Evolutionary conservation across 2,888 invertebrate species (phyloP), one percentile per base, ranked within the genome.

Genomic region (Eupithecia subfuscata): DNA sequence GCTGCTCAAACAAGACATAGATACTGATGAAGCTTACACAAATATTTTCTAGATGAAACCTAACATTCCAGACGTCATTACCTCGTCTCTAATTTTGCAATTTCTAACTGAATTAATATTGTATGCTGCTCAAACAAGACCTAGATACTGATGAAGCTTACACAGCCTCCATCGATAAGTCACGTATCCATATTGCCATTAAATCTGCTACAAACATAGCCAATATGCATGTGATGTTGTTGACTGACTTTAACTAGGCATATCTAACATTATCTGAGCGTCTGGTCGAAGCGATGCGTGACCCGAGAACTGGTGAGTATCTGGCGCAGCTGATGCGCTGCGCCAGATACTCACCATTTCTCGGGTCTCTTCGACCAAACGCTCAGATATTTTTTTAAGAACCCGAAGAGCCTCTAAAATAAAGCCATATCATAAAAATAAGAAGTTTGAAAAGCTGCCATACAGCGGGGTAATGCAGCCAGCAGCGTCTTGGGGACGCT

Each of bases 111-210:
- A 56, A 22, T 2, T 56, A 56, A 56, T 48, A 43, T 18, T 60
- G 73, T 68, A 25, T 34, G 25, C n/a, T 45, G 34, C 37, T 65
- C 22, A 67, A 67, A 67, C 65, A 65, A 37, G 52, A 52, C 22
- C 37, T n/a, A 56, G 52, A 40, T 72, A 40, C 63, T 64, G 63
- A 16, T 34, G 60, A 60, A 60, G 60, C 14, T 25, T 60, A 56
- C 56, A 64, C 22, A 72, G 67, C 11, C 30, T 67, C 30, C 72
- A 67, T 72, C 67, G 67, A 68, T 72, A 68, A 72, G 52, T 68
- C 72, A 67, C 25, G 25, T 25, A 40, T 68, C 72, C 71, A 56
- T 68, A 56, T 40, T 67, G 67, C 40, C 67, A 72, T 40, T 72
- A 68, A 72, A 67, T 68, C 40, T 72, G 48, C 64, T 48, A 65